Conservation (phyloP, 2,113 vertebrate genomes). For the Boleophthalmus pectinirostris region DNA sequence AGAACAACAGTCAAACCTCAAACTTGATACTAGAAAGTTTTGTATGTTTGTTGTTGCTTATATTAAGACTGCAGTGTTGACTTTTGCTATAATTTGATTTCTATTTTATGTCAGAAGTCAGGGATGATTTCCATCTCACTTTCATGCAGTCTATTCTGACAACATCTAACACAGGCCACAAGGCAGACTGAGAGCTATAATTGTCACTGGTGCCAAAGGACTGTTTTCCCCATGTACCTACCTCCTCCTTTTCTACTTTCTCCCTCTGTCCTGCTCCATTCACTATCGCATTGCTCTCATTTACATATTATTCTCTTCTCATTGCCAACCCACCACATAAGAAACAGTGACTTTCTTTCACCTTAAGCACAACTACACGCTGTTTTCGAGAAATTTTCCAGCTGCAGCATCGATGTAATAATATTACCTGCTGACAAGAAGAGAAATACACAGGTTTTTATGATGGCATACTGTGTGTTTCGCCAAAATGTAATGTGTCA, state of each 20-base stretch:
- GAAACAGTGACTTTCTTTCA: constrained; percentile 9
- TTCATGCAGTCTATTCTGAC: not conserved
- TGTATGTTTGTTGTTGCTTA: not conserved
- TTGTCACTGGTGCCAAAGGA: not conserved
- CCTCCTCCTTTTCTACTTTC: not conserved
- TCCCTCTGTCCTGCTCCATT: not conserved
- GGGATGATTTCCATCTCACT: not conserved
- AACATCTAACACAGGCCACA: not conserved
- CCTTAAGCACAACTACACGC: constrained; percentile 1
- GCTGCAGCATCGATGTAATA: not conserved
- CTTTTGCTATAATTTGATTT: not conserved
- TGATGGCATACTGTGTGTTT: not conserved
- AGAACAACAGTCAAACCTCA: not conserved
- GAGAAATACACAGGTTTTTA: constrained; percentile 2
- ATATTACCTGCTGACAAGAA: constrained; percentile 3
- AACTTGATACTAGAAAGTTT: not conserved
- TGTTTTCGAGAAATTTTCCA: not conserved
- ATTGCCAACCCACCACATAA: not conserved
- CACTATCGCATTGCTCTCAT: constrained; percentile 6
- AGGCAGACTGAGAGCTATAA: not conserved
- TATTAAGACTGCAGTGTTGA: not conserved
- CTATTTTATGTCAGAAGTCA: not conserved
- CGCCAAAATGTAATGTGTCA: not conserved
- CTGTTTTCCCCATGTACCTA: constrained; percentile 1
- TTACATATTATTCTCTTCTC: constrained; percentile 3